Percentiles rank a stretch among this genome's conserved stretches.
phyloP scores from a whole-genome alignment of 2,797 vertebrate genomes.

The Crenuchus spilurus region DNA sequence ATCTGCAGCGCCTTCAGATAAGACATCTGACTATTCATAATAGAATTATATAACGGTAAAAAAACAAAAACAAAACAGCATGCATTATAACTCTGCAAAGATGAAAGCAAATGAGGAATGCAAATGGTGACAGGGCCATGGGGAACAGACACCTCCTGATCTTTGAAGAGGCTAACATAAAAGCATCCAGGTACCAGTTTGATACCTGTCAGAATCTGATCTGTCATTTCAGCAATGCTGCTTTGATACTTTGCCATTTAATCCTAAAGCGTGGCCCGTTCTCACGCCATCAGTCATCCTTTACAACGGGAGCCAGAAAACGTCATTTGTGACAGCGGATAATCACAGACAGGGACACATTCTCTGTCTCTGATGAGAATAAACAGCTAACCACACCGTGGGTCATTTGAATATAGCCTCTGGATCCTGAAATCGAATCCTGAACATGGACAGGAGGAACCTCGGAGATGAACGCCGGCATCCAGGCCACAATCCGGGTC shows the following conservation, averaged over 20 bases:
- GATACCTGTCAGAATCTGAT: constrained; percentile 37
- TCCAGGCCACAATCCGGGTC: background rate
- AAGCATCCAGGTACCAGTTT: constrained; percentile 19
- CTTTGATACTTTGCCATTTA: constrained; percentile 31
- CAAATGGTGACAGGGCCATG: constrained; percentile 13
- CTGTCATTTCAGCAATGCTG: constrained; percentile 26
- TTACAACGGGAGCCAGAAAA: constrained; percentile 27
- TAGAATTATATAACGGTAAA: constrained; percentile 4
- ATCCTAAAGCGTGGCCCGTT: constrained; percentile 22
- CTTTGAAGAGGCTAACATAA: constrained; percentile 35
- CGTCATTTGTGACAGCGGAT: constrained; percentile 13
- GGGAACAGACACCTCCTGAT: constrained; percentile 34
- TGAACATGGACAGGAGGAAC: constrained; percentile 15
- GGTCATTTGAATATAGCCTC: constrained; percentile 26
- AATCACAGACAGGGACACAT: constrained; percentile 37
- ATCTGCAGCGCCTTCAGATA: background rate
- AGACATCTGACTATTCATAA: background rate
- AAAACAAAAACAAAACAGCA: constrained; percentile 1
- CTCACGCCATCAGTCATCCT: constrained; percentile 44
- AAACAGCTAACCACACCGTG: constrained; percentile 33
- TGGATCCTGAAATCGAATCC: constrained; percentile 35
- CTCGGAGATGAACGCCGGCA: constrained; percentile 11
- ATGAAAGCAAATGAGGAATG: background rate
- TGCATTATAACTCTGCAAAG: constrained; percentile 4
- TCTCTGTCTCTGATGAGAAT: constrained; percentile 3